Evolutionary conservation across 2,113 vertebrate species (phyloP), one percentile per base, ranked within the genome.

Genomic region (Sisor rabdophorus): DNA sequence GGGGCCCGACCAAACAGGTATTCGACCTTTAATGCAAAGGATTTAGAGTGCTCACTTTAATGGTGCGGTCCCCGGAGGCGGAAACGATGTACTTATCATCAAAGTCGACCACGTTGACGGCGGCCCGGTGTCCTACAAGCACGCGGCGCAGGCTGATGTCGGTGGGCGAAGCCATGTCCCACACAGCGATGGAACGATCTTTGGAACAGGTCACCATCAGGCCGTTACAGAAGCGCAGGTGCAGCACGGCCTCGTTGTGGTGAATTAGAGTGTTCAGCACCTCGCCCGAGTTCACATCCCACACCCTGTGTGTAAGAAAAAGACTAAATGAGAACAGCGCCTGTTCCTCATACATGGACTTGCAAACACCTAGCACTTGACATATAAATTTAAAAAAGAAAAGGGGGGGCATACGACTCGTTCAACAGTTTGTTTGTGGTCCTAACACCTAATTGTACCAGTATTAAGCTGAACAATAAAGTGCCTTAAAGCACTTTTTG

Each of bases 11-110:
- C 32, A 2, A 2, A 2, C 32, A 36, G 6, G 6, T 3, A 36
- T 36, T 6, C 3, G 6, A 2, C 32, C 6, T 36, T 36, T 2
- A 36, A 36, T 36, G 32, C 32, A 36, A 36, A 36, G 2, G 32
- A 36, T 36, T 36, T 6, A 36, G 32, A 44, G 22, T 4, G 22
- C 91, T 85, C 59, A 95, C 97, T 91, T 99, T 99, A 85, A 98
- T 99, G 86, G 97, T 99, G 76, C 97, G 95, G 89, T 99, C 97
- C 26, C 97, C 97, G 40, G 97, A 99, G 0, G 97, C 97, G 0
- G 97, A 99, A 72, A 99, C 97, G 4, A 98, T 99, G 83, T 99
- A 99, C 86, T 99, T 99, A 88, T 99, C 97, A 4, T 99, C 96
- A 2, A 99, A 98, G 90, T 98, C 96, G 0, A 98, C 97, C 11